Evolutionary conservation across 2,113 vertebrate species (phyloP).

Genomic region (Artemisiospiza belli): DNA sequence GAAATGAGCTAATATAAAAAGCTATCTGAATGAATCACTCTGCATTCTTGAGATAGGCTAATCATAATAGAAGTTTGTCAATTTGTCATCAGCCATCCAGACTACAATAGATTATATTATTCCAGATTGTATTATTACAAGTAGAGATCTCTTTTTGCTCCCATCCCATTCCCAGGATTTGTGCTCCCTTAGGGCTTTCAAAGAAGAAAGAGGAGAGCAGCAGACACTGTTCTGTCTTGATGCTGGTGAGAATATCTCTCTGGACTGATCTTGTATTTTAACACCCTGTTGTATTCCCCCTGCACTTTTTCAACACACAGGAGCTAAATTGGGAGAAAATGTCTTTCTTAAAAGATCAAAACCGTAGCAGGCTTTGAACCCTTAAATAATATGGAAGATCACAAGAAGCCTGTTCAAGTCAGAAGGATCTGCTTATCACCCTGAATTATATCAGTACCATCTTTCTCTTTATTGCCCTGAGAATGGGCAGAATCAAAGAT

Average conservation of each 20-base stretch:
- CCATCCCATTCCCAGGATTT: not conserved
- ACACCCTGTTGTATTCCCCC: not conserved
- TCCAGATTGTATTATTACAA: not conserved
- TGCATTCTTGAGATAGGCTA: not conserved
- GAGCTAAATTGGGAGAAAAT: conserved; percentile 23
- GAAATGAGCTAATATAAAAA: not conserved
- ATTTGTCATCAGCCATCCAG: not conserved
- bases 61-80: not conserved
- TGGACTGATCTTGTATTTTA: conserved; percentile 21
- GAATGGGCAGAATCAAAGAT: conserved; percentile 2
- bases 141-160: not conserved
- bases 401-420: conserved; percentile 35
- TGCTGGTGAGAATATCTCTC: not conserved
- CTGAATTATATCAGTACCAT: conserved; percentile 33
- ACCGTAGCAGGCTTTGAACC: conserved; percentile 6
- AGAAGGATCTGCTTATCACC: conserved; percentile 38
- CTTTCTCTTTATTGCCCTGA: conserved; percentile 15
- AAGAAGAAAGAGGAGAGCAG: not conserved
- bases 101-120: not conserved
- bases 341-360: conserved; percentile 31
- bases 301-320: not conserved
- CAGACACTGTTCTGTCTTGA: not conserved
- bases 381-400: conserved; percentile 49
- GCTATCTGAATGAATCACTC: not conserved
- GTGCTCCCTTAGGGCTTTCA: not conserved